Base-by-base conservation (phyloP, 2,113 vertebrate species). In the Mustela nigripes region DNA sequence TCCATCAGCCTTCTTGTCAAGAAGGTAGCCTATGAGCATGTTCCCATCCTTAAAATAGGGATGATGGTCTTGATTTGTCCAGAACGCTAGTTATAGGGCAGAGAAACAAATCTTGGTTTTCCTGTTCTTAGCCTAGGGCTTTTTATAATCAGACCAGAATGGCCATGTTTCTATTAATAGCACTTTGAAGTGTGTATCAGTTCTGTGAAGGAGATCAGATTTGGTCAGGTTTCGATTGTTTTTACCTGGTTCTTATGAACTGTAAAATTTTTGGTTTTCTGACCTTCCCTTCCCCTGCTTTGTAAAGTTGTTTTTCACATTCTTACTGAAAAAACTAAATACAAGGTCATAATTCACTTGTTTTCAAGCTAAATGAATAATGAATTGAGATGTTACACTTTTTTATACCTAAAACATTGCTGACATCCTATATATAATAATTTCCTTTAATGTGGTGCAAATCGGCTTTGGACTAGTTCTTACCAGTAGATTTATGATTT, bases 271-370 rank as follows among this genome's bases (percentile, higher is more conserved):
- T 88, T 58, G 48, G 42, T 62, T 56, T 92, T 96, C 48, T 81
- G 33, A 26, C 33, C 10, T 74, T 16, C 12, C 31, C 42, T 65
- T 79, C 22, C 39, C 31, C 39, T 24, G 12, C 60, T 90, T 92
- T 87, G 42, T 84, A 53, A 87, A 97, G 12, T 69, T 89, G n/a
- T 76, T 62, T 60, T 90, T 31, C 84, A 60, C 33, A 28, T 93
- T 97, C n/a, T 63, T 96, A 33, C 65, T 93, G 39, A 89, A 96
- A 84, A 79, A 82, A 81, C 67, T 81, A 65, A 96, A 56, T 11
- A 60, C 50, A 81, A 26, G 62, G 42, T 76, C 90, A 67, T 91
- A 76, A 71, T 79, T 89, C 39, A 26, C 48, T 88, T 81, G 42
- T 82, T 98, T 92, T 73, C 83, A 97, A 87, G 33, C 39, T 88